Evolutionary conservation across 2,797 vertebrate species (phyloP).

Genomic region (Borostomias antarcticus): DNA sequence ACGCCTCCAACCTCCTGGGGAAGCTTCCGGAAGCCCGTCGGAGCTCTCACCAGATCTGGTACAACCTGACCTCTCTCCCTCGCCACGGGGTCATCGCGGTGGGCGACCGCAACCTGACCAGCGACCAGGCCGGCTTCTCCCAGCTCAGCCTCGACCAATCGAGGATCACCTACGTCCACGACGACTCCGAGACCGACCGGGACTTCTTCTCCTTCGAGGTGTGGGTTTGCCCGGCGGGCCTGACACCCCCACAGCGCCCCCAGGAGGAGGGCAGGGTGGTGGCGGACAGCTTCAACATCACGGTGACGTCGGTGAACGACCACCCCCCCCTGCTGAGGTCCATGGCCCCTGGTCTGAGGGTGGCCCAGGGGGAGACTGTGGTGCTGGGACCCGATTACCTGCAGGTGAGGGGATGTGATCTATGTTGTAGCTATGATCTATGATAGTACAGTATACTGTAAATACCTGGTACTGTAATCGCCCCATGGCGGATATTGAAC

Average conservation of each 20-base stretch:
- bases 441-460: background rate
- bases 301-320: slow-evolving; percentile 86
- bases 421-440: background rate
- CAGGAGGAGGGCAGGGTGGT: slow-evolving; percentile 60
- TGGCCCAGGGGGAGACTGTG: slow-evolving; percentile 81
- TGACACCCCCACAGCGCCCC: slow-evolving; percentile 56
- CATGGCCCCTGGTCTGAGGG: slow-evolving; percentile 75
- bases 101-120: slow-evolving; percentile 80
- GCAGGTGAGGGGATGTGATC: slow-evolving; percentile 59
- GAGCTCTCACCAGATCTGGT: slow-evolving; percentile 82
- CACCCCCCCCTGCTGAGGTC: slow-evolving; percentile 83
- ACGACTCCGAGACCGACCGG: slow-evolving; percentile 84
- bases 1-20: slow-evolving; percentile 86
- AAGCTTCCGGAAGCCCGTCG: slow-evolving; percentile 76
- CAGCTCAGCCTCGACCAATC: slow-evolving; percentile 82
- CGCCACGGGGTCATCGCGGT: slow-evolving; percentile 78
- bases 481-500: too few species aligned
- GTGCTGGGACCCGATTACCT: slow-evolving; percentile 80
- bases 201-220: slow-evolving; percentile 87
- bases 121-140: slow-evolving; percentile 83
- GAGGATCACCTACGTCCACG: slow-evolving; percentile 84
- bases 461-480: too few species aligned
- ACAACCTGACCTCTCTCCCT: slow-evolving; percentile 81
- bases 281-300: slow-evolving; percentile 87
- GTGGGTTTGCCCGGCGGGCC: slow-evolving; percentile 81